These are phyloP conservation scores for Poecilia gillii DNA, from an alignment of 2,797 vertebrate genomes.

Conservation along the genomic window DNA sequence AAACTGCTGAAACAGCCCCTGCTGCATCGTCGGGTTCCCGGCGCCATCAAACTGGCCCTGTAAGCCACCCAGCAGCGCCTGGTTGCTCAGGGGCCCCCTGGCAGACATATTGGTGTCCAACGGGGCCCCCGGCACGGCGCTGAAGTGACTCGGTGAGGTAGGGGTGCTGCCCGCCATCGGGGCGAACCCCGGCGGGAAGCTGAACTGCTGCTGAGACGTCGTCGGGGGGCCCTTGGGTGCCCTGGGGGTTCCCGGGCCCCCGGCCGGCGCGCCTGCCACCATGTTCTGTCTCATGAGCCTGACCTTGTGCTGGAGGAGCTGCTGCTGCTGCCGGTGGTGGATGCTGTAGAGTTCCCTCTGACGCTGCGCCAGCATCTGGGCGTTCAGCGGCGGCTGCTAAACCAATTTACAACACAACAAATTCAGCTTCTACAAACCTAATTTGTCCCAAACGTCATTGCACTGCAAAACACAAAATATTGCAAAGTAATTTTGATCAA, in stretches of 20 bases:
- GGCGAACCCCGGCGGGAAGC: constrained; percentile 87
- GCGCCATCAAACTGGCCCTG: constrained; percentile 86
- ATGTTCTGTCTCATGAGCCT: constrained; percentile 92
- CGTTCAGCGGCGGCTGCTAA: constrained; percentile 90
- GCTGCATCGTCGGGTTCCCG: constrained; percentile 86
- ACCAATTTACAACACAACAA: not conserved
- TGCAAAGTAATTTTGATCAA: too few relatives aligned
- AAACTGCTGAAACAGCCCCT: constrained; percentile 78
- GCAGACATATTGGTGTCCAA: constrained; percentile 83
- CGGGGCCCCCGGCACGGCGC: constrained; percentile 72
- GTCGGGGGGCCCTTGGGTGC: constrained; percentile 71
- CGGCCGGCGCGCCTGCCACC: constrained; percentile 76
- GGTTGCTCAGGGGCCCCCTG: constrained; percentile 82
- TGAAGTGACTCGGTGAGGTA: constrained; percentile 89
- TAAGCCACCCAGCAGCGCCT: constrained; percentile 84
- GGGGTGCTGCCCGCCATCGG: constrained; percentile 84
- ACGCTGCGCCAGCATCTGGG: constrained; percentile 95
- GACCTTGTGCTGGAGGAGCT: constrained; percentile 94
- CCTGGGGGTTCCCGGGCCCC: constrained; percentile 67
- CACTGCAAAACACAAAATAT: too few relatives aligned
- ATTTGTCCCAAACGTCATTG: too few relatives aligned
- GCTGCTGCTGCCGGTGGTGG: constrained; percentile 88
- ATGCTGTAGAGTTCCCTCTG: constrained; percentile 94
- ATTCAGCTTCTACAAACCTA: too few relatives aligned
- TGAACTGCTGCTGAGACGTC: constrained; percentile 86